Base-by-base conservation (phyloP, 2,888 invertebrate species). In the Caenorhabditis zanzibari region DNA sequence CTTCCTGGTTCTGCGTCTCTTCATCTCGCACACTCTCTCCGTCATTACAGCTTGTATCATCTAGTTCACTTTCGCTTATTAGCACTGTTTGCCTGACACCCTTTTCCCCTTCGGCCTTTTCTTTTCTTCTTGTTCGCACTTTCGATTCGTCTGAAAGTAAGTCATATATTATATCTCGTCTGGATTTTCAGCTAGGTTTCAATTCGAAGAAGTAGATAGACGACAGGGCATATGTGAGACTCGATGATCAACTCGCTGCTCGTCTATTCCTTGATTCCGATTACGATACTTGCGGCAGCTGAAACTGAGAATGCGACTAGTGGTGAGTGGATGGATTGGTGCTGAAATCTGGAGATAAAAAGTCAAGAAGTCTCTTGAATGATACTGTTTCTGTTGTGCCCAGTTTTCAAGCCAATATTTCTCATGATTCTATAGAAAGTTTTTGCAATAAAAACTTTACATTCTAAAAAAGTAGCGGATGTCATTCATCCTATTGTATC, bases 11-110 rank as follows among this genome's bases (percentile, higher is more conserved):
- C 79, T 72, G 58, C 49, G 66, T 80, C 72, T 80, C 79, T 26
- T 58, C 66, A 16, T 44, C 44, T 66, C 66, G 38, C 32, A 19
- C 47, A 14, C 56, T 80, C 72, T 80, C 66, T 64, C 16, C 19
- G 22, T 66, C 79, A 66, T 80, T 72, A 72, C 79, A 77, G 77
- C 77, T 80, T 72, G 71, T 72, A 80, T 80, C 79, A 71, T 80
- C 72, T 56, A 71, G 64, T 72, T 80, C 79, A 66, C 79, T 80
- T 72, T 80, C 79, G 54, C 79, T 80, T 72, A 72, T 72, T 80
- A 71, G 71, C 79, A 72, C 79, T 77, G 69, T 77, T 69, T 77
- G 69, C 69, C 74, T 66, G 63, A 73, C 66, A 41, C 44, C 75
- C 66, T 52, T 66, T 68, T 35, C 26, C 54, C 35, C 38, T 58